phyloP scores from a whole-genome alignment of 2,113 vertebrate genomes.

The Cathartes aura region DNA sequence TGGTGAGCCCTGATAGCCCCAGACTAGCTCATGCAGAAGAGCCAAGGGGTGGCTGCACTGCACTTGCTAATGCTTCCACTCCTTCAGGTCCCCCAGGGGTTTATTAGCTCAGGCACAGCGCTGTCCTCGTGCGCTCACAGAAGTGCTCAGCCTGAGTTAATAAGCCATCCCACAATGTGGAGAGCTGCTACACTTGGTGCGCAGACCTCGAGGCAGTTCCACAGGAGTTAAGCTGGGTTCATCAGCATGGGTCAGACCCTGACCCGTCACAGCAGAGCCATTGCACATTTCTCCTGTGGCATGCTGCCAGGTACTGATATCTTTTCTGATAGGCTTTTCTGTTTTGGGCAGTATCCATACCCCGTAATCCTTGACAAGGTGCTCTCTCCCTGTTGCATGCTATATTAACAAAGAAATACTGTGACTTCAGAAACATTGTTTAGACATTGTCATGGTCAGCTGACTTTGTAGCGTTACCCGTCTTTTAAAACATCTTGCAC shows the following conservation, averaged over 20 bases:
- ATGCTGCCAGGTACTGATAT: background rate
- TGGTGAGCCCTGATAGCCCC: background rate
- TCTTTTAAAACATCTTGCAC: background rate
- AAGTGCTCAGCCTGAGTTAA: background rate
- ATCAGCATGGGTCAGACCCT: background rate
- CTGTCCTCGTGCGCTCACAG: background rate
- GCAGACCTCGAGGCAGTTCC: background rate
- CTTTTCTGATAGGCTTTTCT: background rate
- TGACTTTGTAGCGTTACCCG: background rate
- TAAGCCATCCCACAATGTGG: background rate
- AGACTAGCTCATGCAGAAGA: background rate
- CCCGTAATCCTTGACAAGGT: background rate
- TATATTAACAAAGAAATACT: background rate
- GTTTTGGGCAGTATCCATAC: background rate
- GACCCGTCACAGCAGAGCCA: background rate
- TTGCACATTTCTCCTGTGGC: rapidly evolving
- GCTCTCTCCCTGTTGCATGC: background rate
- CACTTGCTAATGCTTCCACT: background rate
- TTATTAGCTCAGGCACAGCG: background rate
- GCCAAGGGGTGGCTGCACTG: background rate
- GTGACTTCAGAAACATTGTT: background rate
- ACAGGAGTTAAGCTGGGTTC: background rate
- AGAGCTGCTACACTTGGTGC: background rate
- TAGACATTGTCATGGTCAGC: background rate
- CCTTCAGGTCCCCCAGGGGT: background rate